Evolutionary conservation across 2,888 invertebrate genomes (phyloP).

Genomic region (Chironomus riparius): DNA sequence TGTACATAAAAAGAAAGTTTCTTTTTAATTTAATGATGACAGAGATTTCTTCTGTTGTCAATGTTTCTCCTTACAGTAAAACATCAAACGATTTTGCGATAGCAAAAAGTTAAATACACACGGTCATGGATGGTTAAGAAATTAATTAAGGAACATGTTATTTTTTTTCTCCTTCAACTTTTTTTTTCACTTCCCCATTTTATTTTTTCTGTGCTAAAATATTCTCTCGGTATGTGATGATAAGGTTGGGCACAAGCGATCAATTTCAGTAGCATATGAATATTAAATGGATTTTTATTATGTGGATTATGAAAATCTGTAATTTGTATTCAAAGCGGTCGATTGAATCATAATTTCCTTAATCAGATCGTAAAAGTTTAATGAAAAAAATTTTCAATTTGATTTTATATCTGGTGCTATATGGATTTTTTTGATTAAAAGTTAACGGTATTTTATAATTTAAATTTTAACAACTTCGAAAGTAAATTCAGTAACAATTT

Average conservation of each 20-base stretch:
- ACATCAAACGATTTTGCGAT: not conserved
- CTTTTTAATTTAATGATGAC: not conserved
- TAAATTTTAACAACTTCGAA: no score
- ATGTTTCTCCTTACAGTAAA: not conserved
- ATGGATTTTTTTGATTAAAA: no score
- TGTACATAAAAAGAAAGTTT: conserved; percentile 17
- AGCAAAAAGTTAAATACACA: not conserved
- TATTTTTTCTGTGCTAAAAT: not conserved
- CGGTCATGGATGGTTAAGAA: not conserved
- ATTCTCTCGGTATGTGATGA: not conserved
- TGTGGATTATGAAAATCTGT: no score
- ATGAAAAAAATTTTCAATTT: no score
- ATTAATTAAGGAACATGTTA: conserved; percentile 6
- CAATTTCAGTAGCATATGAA: no score
- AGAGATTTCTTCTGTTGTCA: not conserved
- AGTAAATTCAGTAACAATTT: no score
- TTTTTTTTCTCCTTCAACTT: not conserved
- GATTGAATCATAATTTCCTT: no score
- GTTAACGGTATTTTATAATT: no score
- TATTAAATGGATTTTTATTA: no score
- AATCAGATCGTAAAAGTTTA: no score
- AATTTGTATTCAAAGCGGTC: no score
- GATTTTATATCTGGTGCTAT: no score
- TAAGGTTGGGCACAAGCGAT: not conserved
- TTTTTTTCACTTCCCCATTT: not conserved